Percentiles rank a stretch among this genome's conserved stretches.
These are phyloP conservation scores for Abramis brama DNA, from an alignment of 2,113 vertebrate genomes.

Conservation along the genomic window DNA sequence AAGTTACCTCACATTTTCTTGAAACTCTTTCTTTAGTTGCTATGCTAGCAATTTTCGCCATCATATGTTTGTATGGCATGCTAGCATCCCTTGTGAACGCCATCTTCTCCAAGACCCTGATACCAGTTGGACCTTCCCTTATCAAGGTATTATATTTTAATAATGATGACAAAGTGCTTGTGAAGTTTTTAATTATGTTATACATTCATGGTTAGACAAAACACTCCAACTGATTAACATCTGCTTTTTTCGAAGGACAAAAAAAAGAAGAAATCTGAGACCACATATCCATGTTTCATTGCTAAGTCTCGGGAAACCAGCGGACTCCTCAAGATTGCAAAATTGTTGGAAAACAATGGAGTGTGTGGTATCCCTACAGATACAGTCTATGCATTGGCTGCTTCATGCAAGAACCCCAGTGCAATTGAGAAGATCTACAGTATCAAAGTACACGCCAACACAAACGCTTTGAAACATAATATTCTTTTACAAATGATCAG, in stretches of 20 bases:
- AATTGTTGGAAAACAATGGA: conserved; percentile 73
- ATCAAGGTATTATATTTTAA: conserved; percentile 72
- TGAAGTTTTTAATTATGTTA: background rate
- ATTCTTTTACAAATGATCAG: background rate
- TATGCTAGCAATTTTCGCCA: conserved; percentile 76
- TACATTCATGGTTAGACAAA: background rate
- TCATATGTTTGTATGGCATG: conserved; percentile 81
- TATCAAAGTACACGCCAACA: conserved; percentile 80
- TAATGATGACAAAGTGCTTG: background rate
- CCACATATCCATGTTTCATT: conserved; percentile 70
- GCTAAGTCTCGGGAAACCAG: conserved; percentile 79
- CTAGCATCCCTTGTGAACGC: conserved; percentile 80
- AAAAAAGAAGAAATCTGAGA: conserved; percentile 53
- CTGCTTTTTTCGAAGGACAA: conserved; percentile 51
- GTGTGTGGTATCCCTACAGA: conserved; percentile 89
- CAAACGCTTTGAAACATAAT: background rate
- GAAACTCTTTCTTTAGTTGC: conserved; percentile 69
- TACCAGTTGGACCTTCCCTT: conserved; percentile 78
- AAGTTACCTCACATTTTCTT: background rate
- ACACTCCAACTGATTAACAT: background rate
- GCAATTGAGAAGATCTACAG: conserved; percentile 88
- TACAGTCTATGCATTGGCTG: conserved; percentile 87
- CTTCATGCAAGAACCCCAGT: conserved; percentile 86
- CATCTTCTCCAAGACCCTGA: conserved; percentile 76
- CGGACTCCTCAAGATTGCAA: conserved; percentile 77